Evolutionary conservation across 2,797 vertebrate genomes (phyloP).

Genomic region (Anolis apletophallus): DNA sequence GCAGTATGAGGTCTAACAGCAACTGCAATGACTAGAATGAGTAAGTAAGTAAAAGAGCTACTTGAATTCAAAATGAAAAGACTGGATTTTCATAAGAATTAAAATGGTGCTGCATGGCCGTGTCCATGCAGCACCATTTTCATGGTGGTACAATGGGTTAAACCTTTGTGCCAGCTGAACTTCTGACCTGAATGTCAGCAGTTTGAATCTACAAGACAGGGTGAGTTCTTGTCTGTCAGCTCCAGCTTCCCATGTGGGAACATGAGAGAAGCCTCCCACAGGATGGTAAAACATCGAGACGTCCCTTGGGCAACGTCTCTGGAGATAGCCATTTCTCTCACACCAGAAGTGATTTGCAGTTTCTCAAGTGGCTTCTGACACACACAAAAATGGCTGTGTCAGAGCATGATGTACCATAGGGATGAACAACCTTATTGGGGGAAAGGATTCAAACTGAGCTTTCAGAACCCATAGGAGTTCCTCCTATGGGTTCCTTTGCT

Average conservation of each 20-base stretch:
- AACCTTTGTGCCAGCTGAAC: too few relatives aligned
- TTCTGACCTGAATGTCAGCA: too few relatives aligned
- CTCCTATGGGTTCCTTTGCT: not conserved
- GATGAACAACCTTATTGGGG: not conserved
- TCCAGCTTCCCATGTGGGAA: too few relatives aligned
- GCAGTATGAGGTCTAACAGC: not conserved
- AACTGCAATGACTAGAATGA: conserved; percentile 14
- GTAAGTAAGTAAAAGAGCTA: not conserved
- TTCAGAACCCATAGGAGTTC: not conserved
- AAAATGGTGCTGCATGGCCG: not conserved
- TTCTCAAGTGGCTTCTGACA: too few relatives aligned
- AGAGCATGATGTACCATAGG: not conserved
- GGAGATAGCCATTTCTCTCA: too few relatives aligned
- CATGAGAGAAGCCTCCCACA: too few relatives aligned
- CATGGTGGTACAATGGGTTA: too few relatives aligned
- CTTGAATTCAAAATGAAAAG: conserved; percentile 1
- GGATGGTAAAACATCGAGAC: too few relatives aligned
- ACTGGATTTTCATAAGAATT: not conserved
- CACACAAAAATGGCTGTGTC: not conserved
- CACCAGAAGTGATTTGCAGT: too few relatives aligned
- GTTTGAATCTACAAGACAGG: too few relatives aligned
- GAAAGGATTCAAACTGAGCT: not conserved
- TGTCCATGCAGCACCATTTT: not conserved
- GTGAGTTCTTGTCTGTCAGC: too few relatives aligned
- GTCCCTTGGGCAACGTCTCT: too few relatives aligned